phyloP scores from a whole-genome alignment of 2,113 vertebrate genomes.

The Orthonyx spaldingii region DNA sequence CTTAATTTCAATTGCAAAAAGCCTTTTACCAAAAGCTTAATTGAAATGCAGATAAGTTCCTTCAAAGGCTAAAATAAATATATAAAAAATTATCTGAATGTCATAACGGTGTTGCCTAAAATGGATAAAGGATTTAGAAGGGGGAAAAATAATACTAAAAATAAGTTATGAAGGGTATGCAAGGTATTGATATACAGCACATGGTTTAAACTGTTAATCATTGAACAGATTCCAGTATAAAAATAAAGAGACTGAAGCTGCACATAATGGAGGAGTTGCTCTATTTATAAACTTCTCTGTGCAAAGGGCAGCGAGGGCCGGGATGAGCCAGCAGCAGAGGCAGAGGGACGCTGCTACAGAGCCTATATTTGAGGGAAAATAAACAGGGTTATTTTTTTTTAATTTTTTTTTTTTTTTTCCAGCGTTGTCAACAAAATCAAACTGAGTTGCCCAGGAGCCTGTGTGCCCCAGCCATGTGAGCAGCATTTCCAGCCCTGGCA shows the following conservation, averaged over 20 bases:
- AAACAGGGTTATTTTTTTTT: not conserved
- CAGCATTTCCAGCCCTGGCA: slow-evolving; percentile 57
- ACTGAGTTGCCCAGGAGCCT: not conserved
- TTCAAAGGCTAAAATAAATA: slow-evolving; percentile 29
- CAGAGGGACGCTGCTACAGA: not conserved
- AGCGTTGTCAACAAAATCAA: slow-evolving; percentile 49
- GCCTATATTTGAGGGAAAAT: not conserved
- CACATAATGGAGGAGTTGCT: slow-evolving; percentile 37
- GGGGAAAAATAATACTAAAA: slow-evolving; percentile 16
- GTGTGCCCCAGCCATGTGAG: slow-evolving; percentile 54
- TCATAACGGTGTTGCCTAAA: slow-evolving; percentile 14
- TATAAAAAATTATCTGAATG: not conserved
- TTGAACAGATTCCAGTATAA: slow-evolving; percentile 61
- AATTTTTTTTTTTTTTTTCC: not conserved
- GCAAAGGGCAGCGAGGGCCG: slow-evolving; percentile 28
- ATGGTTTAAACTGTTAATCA: slow-evolving; percentile 60
- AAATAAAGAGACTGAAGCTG: slow-evolving; percentile 69
- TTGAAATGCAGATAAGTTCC: slow-evolving; percentile 35
- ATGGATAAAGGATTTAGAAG: slow-evolving; percentile 41
- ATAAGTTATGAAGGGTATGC: slow-evolving; percentile 53
- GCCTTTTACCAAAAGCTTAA: not conserved
- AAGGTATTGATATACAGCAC: slow-evolving; percentile 59
- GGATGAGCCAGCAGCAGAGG: not conserved
- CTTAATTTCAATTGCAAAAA: slow-evolving; percentile 36
- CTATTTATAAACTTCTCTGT: slow-evolving; percentile 50